phyloP scores from a whole-genome alignment of 2,113 vertebrate genomes.

The Pachypanchax playfairii region DNA sequence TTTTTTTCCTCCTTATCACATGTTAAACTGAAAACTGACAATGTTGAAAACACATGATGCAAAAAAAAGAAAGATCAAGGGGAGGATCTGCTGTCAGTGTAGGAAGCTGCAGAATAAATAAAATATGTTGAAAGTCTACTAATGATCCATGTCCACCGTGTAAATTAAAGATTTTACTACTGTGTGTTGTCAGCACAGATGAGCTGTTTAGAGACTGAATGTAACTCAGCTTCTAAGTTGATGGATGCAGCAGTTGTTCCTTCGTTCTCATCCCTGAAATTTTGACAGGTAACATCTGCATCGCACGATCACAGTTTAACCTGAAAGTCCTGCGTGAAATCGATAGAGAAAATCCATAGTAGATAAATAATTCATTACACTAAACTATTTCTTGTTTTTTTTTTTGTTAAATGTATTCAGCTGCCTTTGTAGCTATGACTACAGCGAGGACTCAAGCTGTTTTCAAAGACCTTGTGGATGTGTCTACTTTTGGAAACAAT shows the following conservation, averaged over 20 bases:
- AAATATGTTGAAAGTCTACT: conserved; percentile 9
- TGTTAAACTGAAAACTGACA: neutral
- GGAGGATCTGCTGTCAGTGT: neutral
- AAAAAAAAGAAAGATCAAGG: neutral
- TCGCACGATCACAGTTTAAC: neutral
- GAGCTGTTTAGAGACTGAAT: neutral
- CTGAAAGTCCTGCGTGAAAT: neutral
- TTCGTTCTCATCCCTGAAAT: neutral
- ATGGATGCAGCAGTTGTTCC: neutral
- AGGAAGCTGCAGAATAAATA: neutral
- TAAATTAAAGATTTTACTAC: neutral
- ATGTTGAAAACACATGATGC: neutral
- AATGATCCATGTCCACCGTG: neutral
- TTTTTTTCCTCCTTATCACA: neutral
- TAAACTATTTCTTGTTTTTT: neutral
- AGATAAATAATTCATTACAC: neutral
- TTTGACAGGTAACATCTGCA: conserved; percentile 20
- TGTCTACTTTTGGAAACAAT: conserved; percentile 8
- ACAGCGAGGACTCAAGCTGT: conserved; percentile 7
- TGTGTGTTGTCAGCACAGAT: neutral
- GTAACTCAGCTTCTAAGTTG: neutral
- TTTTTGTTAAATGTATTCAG: neutral
- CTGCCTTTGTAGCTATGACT: conserved; percentile 14
- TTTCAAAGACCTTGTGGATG: neutral
- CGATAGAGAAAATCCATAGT: neutral